A percentile compares a stretch with the other conserved stretches of the same genome.
These are phyloP conservation scores for Micrastur ruficollis DNA, from an alignment of 2,797 vertebrate genomes.

Conservation along the genomic window DNA sequence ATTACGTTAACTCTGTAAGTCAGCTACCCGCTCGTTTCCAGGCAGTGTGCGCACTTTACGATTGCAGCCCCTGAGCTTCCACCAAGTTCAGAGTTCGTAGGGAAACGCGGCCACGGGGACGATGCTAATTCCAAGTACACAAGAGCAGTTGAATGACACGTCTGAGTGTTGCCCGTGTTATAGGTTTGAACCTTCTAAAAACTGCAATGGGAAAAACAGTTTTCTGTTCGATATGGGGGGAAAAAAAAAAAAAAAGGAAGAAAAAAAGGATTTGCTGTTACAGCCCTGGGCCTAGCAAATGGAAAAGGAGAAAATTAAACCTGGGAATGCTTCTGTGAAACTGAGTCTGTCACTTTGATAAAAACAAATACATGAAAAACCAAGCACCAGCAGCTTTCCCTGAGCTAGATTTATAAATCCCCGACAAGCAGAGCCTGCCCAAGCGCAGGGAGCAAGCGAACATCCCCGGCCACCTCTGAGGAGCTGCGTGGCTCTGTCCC, in stretches of 20 bases:
- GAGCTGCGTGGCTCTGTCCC: background rate
- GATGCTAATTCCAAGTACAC: background rate
- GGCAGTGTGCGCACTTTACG: accelerated
- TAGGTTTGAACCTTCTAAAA: background rate
- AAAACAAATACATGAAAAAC: background rate
- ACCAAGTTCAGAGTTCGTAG: background rate
- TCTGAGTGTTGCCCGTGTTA: accelerated
- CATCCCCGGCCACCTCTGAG: background rate
- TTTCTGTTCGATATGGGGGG: background rate
- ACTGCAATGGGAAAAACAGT: background rate
- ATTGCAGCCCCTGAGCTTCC: background rate
- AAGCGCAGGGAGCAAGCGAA: accelerated
- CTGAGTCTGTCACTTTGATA: background rate
- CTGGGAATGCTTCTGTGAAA: background rate
- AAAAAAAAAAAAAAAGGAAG: accelerated
- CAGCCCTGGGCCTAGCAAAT: background rate
- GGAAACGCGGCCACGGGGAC: background rate
- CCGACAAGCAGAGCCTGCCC: background rate
- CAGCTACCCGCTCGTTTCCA: background rate
- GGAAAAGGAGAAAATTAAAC: background rate
- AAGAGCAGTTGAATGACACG: background rate
- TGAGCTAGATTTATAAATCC: background rate
- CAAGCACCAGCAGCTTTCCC: background rate
- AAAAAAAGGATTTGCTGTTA: background rate
- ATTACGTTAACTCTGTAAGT: background rate